Conservation (phyloP, 1,140 invertebrate species). For the Zaprionus gabonicus region DNA sequence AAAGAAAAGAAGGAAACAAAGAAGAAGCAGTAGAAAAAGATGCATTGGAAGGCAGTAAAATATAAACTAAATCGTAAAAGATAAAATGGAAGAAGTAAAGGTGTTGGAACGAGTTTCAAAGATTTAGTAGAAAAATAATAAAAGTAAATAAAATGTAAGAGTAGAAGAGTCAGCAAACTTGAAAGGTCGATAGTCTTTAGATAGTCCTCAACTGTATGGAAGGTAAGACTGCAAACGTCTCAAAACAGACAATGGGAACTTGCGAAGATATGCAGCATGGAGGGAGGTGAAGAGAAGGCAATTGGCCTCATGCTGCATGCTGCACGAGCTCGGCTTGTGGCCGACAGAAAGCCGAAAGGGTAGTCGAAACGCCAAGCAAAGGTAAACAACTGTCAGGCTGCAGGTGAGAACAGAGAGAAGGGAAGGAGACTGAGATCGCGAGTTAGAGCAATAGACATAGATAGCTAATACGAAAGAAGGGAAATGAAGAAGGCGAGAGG, state of each 20-base stretch:
- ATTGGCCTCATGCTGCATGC: constrained; percentile 65
- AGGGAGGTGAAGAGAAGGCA: background rate
- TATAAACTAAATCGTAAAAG: too few relatives aligned
- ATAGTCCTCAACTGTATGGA: background rate
- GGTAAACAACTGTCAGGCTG: constrained; percentile 64
- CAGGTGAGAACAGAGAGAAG: background rate
- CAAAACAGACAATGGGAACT: background rate
- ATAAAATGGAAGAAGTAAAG: too few relatives aligned
- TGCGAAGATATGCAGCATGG: background rate
- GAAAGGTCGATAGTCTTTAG: too few relatives aligned
- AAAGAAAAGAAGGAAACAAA: background rate
- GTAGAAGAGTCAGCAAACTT: too few relatives aligned
- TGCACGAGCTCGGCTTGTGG: constrained; percentile 17
- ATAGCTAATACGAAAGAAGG: background rate
- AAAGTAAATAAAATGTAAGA: too few relatives aligned
- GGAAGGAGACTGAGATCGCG: background rate
- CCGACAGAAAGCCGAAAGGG: constrained; percentile 47
- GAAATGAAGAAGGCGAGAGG: too few relatives aligned
- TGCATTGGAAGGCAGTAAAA: too few relatives aligned
- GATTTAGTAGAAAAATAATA: too few relatives aligned
- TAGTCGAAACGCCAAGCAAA: constrained; percentile 54
- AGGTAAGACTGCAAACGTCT: background rate
- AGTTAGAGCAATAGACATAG: too few relatives aligned
- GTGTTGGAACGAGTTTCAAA: too few relatives aligned
- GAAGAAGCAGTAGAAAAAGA: too few relatives aligned